Base-by-base conservation (phyloP, 2,888 invertebrate species). In the Pyrocoelia pectoralis region DNA sequence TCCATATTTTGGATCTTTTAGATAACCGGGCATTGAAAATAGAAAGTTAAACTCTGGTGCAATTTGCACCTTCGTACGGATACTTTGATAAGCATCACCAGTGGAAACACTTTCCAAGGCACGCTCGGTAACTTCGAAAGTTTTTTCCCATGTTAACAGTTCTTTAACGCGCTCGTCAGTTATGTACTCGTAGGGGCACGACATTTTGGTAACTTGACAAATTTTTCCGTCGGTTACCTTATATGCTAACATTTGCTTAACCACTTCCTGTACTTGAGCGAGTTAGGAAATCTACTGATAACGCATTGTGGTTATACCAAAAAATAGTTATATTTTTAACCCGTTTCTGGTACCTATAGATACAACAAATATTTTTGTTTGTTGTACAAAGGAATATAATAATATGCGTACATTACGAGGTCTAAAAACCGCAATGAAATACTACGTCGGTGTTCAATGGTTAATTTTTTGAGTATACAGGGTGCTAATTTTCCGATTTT, bases 1-100 rank as follows among this genome's bases (percentile, higher is more conserved):
- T 0, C 67, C 70, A n/a, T 66, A 70, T 43, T 68, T 65, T 18
- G 74, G 57, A n/a, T 69, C 72, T 12, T 79, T 77, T 40, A 84
- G 75, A 67, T 73, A 83, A 18, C 82, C 83, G 1, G 84, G 83
- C 84, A 84, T 84, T 12, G 80, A 76, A 0, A 83, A 65, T 13
- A 83, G 33, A 10, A 76, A 68, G 46, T 75, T 74, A 9, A 56
- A 40, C 1, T 59, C 56, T 0, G 72, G 68, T 17, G 73, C 66
- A 1, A 70, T 59, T 2, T 58, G 18, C 0, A 80, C 81, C 2
- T 76, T 60, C 8, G 72, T 74, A 13, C 83, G 75, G 0, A 75
- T 60, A 24, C 80, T 79, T 68, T 83, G 83, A 43, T 71, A 56
- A 0, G 74, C 77, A 59, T 68, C 66, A 55, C 60, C 64, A 59